These are phyloP conservation scores for Ia io DNA, from an alignment of 2,113 vertebrate genomes.

Conservation along the genomic window DNA sequence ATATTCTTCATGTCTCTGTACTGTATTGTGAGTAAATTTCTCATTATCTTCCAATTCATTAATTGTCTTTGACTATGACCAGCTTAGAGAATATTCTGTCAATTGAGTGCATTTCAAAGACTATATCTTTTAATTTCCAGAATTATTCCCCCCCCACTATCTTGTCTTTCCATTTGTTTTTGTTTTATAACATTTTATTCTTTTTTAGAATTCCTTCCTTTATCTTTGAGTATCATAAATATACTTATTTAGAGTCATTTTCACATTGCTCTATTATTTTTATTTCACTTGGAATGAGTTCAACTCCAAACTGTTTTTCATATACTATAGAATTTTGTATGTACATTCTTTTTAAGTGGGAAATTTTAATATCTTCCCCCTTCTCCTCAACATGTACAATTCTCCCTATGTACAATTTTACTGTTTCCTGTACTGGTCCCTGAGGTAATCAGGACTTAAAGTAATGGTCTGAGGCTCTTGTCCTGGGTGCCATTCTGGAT, in stretches of 20 bases:
- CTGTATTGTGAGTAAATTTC: background rate
- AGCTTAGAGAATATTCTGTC: background rate
- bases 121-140: background rate
- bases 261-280: background rate
- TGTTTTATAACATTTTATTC: background rate
- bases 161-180: background rate
- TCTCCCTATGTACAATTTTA: background rate
- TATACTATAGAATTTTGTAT: background rate
- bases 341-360: background rate
- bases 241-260: background rate
- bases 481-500: background rate
- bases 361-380: background rate
- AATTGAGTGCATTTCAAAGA: background rate
- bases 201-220: background rate
- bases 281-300: constrained; percentile 33
- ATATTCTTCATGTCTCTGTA: background rate
- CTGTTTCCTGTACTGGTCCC: background rate
- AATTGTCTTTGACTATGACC: background rate
- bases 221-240: background rate
- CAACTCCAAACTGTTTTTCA: background rate
- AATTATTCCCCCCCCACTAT: background rate
- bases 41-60: background rate
- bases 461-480: background rate
- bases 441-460: background rate
- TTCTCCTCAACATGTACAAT: background rate